phyloP scores from a whole-genome alignment of 2,113 vertebrate genomes.

The Isurus oxyrinchus region DNA sequence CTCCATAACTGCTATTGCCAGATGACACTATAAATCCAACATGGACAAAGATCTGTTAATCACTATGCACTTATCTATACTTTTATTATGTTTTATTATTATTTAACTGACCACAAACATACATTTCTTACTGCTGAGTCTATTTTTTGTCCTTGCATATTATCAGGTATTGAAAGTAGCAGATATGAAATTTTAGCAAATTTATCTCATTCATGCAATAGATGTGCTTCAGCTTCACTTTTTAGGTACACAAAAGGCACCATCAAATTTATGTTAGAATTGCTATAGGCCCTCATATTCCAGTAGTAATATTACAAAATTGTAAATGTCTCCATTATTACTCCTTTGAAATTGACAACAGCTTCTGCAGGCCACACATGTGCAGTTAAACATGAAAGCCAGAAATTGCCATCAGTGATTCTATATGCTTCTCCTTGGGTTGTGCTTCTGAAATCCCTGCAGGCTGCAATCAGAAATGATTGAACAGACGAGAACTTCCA shows the following conservation, averaged over 20 bases:
- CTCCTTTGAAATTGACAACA: no score
- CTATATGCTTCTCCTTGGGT: no score
- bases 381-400: no score
- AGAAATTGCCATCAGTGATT: no score
- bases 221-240: not conserved
- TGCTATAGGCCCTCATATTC: not conserved
- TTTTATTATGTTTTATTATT: not conserved
- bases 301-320: no score
- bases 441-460: no score
- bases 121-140: not conserved
- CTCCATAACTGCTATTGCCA: not conserved
- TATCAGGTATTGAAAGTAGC: not conserved
- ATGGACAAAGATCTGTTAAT: not conserved
- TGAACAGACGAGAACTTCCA: no score
- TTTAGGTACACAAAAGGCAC: not conserved
- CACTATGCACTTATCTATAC: not conserved
- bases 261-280: not conserved
- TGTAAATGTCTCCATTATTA: no score
- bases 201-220: not conserved
- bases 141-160: not conserved
- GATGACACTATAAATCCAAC: not conserved
- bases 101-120: not conserved
- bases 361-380: no score
- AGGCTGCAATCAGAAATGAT: no score
- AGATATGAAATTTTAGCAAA: not conserved